phyloP scores from a whole-genome alignment of 2,113 vertebrate species.

The Otis tarda region DNA sequence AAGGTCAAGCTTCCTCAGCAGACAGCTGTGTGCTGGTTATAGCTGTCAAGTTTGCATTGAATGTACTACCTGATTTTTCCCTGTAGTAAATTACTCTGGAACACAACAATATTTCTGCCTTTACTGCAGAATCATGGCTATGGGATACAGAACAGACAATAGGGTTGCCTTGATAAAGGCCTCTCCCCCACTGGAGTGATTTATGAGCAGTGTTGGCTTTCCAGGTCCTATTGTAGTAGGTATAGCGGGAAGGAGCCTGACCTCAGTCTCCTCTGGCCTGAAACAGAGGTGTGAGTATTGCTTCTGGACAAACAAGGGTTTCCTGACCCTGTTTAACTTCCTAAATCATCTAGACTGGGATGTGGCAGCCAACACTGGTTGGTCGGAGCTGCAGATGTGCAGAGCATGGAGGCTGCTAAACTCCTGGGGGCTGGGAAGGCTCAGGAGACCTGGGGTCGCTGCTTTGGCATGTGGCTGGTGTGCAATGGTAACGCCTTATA shows the following conservation, averaged over 20 bases:
- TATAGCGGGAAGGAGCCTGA: neutral
- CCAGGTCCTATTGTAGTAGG: conserved; percentile 42
- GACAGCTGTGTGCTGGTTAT: neutral
- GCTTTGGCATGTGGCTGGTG: rapidly evolving
- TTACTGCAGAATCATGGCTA: neutral
- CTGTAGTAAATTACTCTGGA: conserved; percentile 16
- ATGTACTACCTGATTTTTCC: neutral
- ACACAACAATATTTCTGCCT: conserved; percentile 14
- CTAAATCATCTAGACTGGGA: conserved; percentile 31
- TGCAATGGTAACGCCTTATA: neutral
- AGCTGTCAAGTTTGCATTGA: conserved; percentile 5
- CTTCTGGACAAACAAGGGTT: conserved; percentile 6
- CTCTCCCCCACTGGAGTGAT: neutral
- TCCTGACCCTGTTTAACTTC: conserved; percentile 24
- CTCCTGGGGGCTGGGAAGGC: neutral
- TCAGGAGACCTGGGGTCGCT: neutral
- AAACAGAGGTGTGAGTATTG: conserved; percentile 33
- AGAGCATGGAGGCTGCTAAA: neutral
- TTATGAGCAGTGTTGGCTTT: conserved; percentile 22
- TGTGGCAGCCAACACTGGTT: neutral
- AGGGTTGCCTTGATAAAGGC: neutral
- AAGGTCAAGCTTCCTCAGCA: neutral
- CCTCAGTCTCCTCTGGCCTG: conserved; percentile 20
- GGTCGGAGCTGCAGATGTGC: neutral
- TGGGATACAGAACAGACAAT: neutral